A percentile compares a stretch with the other conserved stretches of the same genome.
phyloP scores from a whole-genome alignment of 2,888 invertebrate species.

The Cheilosia scutellata region DNA sequence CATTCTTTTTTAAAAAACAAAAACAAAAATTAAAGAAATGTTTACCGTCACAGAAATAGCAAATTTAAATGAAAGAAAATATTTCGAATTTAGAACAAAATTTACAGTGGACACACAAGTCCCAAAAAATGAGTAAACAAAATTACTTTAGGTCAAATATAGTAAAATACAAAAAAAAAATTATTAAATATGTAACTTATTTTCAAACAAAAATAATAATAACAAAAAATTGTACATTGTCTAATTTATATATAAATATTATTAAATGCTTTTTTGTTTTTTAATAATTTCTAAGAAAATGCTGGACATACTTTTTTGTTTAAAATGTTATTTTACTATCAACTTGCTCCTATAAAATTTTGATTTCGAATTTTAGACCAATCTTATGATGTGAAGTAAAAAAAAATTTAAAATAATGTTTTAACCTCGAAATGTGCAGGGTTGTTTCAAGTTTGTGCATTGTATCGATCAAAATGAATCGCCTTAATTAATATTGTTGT shows the following conservation, averaged over 20 bases:
- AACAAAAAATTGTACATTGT: constrained; percentile 66
- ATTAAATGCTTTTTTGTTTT: constrained; percentile 52
- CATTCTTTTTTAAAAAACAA: constrained; percentile 67
- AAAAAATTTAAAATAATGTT: background rate
- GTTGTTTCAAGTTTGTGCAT: too few relatives aligned
- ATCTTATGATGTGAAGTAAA: background rate
- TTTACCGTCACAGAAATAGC: constrained; percentile 33
- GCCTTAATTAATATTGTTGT: too few relatives aligned
- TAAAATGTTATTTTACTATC: constrained; percentile 38
- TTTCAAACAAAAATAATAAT: constrained; percentile 50
- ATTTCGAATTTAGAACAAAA: constrained; percentile 72
- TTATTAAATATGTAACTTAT: constrained; percentile 71
- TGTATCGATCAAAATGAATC: too few relatives aligned
- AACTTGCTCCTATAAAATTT: constrained; percentile 8
- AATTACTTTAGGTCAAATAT: constrained; percentile 72
- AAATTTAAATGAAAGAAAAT: constrained; percentile 19
- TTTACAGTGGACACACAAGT: constrained; percentile 49
- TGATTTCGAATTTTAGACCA: background rate
- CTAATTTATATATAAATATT: constrained; percentile 63
- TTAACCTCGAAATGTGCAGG: background rate
- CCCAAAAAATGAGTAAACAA: constrained; percentile 33
- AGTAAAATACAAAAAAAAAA: constrained; percentile 52
- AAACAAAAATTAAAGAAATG: constrained; percentile 38
- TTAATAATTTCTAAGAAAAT: constrained; percentile 55
- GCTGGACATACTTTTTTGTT: constrained; percentile 49